A percentile compares a stretch with the other conserved stretches of the same genome.
Conservation (phyloP, 2,888 invertebrate species). For the Trichogramma evanescens region DNA sequence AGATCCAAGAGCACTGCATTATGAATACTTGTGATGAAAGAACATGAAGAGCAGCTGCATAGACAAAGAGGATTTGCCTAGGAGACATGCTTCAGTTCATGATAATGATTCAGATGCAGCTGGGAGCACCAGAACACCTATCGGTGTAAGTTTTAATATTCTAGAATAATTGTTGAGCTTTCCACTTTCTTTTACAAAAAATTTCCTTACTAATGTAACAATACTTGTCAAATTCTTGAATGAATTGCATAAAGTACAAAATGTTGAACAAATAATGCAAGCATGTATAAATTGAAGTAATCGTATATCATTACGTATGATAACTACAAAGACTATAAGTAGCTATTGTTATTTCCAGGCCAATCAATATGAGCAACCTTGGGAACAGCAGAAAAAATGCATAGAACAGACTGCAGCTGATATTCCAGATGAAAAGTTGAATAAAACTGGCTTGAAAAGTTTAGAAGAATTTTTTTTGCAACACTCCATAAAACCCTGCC, state of each 20-base stretch:
- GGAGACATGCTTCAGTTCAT: constrained; percentile 38
- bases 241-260: not conserved
- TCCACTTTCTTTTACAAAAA: not conserved
- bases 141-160: constrained; percentile 30
- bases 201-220: not conserved
- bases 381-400: constrained; percentile 12
- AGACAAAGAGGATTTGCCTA: constrained; percentile 28
- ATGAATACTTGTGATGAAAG: constrained; percentile 9
- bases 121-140: constrained; percentile 31
- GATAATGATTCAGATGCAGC: constrained; percentile 35
- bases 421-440: constrained; percentile 12
- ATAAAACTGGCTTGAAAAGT: constrained; percentile 13
- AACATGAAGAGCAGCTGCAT: constrained; percentile 34
- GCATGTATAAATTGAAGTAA: not conserved
- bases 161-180: constrained; percentile 3
- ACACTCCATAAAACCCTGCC: constrained; percentile 48
- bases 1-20: not conserved
- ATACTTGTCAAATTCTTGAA: not conserved
- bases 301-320: not conserved
- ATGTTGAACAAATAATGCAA: not conserved
- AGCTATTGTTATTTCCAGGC: constrained; percentile 14
- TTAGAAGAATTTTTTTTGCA: constrained; percentile 23
- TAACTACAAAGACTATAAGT: not conserved
- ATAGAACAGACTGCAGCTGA: constrained; percentile 6
- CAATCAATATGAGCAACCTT: constrained; percentile 13